These are phyloP conservation scores for Phylloscopus trochilus DNA, from an alignment of 2,113 vertebrate genomes.

Conservation along the genomic window DNA sequence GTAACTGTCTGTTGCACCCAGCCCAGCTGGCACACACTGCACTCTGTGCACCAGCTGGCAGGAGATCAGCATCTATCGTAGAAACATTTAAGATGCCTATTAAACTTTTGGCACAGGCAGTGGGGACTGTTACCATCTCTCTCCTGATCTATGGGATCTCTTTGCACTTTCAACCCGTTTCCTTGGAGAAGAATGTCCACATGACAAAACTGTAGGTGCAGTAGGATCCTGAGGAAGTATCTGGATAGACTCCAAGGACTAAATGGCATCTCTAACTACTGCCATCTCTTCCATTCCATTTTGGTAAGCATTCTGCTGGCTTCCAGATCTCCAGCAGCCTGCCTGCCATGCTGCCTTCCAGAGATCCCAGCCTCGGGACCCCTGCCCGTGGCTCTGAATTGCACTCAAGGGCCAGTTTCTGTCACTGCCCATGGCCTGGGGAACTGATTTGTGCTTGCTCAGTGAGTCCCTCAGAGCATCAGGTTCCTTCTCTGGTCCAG, in stretches of 20 bases:
- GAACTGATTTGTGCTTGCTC: background rate
- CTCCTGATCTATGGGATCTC: background rate
- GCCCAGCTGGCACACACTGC: background rate
- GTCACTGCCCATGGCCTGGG: fast-evolving
- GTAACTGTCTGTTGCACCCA: background rate
- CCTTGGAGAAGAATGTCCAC: background rate
- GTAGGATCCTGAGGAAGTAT: background rate
- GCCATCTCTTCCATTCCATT: background rate
- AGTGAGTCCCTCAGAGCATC: background rate
- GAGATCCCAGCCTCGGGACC: background rate
- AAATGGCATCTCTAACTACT: background rate
- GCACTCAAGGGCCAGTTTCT: background rate
- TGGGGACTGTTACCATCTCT: background rate
- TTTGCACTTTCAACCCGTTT: background rate
- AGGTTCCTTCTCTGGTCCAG: background rate
- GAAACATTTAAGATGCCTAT: background rate
- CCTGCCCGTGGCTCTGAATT: background rate
- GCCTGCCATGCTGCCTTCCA: background rate
- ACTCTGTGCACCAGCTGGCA: background rate
- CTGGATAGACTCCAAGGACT: background rate
- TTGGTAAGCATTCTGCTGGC: background rate
- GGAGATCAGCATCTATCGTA: background rate
- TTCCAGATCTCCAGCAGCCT: background rate
- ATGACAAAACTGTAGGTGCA: background rate
- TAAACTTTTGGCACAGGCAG: background rate